Evolutionary conservation across 2,113 vertebrate genomes (phyloP), one percentile per base, ranked within the genome.

Genomic region (Pontoporia blainvillei): DNA sequence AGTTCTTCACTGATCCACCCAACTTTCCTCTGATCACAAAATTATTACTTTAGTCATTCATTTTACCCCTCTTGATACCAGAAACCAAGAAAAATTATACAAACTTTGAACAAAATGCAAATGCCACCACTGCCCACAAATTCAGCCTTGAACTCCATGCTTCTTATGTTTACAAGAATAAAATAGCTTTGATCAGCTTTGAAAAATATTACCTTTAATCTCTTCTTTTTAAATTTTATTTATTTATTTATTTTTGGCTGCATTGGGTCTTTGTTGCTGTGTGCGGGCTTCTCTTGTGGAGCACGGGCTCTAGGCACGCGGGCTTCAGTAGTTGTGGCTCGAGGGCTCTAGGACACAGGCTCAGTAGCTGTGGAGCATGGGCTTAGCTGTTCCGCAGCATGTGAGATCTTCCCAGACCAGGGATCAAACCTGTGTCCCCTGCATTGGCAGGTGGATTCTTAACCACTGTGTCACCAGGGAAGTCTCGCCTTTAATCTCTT

Each of bases 171-270:
- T 39, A 12, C 1, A 46, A 39, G 36, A 91, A 64, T 82, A 73
- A 81, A 49, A 66, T 34, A 54, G 3, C 4, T 83, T 67, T 54
- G 71, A 23, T 54, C 27, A 66, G 64, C 20, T 83, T 36, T 73
- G 46, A 89, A 95, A 94, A 81, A n/a, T 52, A 67, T 31, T 39
- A 18, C 46, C 39, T 91, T 83, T 7, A 71, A 20, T 95, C 18
- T 59, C 49, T 52, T 17, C 49, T 52, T 52, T 52, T 52, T 17
- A 52, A 52, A 52, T 0, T 52, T 49, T 49, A 41, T 41, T 41
- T 46, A 52, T 52, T 52, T 52, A 52, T 52, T 52, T 52, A 52
- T 5, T 17, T 52, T 52, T 52, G 14, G 49, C 49, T 17, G 49
- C 5, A 0, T 52, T 52, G 49, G 4, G 49, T 17, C 49, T 52